Conservation (phyloP, 2,888 invertebrate species). For the Caenorhabditis panamensis region DNA sequence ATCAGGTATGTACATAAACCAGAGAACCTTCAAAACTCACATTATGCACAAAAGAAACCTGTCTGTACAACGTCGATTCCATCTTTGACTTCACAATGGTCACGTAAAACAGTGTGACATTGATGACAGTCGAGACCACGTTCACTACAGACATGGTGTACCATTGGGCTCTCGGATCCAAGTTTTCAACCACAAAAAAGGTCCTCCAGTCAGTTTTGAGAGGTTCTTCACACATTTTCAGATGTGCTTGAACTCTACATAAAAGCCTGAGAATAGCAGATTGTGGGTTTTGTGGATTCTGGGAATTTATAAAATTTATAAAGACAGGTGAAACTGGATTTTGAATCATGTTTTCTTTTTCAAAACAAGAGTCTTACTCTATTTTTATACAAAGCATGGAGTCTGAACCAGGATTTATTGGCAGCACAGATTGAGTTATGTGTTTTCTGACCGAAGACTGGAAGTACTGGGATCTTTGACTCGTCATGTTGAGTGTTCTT, state of each 20-base stretch:
- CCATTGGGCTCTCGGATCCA: background rate
- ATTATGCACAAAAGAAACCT: constrained; percentile 3
- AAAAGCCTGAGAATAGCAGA: background rate
- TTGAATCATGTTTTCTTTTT: background rate
- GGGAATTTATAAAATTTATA: background rate
- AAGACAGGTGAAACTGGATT: background rate
- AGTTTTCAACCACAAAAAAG: background rate
- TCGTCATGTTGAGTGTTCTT: too few relatives aligned
- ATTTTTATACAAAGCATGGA: background rate
- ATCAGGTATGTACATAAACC: too few relatives aligned
- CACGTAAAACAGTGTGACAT: constrained; percentile 18
- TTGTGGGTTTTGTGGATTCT: background rate
- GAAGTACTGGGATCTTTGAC: too few relatives aligned
- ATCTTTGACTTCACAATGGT: constrained; percentile 29
- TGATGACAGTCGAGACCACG: constrained; percentile 2
- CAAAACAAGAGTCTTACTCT: background rate
- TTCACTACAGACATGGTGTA: constrained; percentile 8
- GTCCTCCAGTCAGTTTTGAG: background rate
- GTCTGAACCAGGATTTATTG: too few relatives aligned
- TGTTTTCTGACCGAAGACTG: too few relatives aligned
- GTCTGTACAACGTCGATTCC: constrained; percentile 18
- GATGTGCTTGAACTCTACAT: background rate
- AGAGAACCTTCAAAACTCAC: background rate
- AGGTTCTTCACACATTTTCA: background rate
- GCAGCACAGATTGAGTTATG: too few relatives aligned